Evolutionary conservation across 2,888 invertebrate genomes (phyloP).

Genomic region (Bombyx huttoni): DNA sequence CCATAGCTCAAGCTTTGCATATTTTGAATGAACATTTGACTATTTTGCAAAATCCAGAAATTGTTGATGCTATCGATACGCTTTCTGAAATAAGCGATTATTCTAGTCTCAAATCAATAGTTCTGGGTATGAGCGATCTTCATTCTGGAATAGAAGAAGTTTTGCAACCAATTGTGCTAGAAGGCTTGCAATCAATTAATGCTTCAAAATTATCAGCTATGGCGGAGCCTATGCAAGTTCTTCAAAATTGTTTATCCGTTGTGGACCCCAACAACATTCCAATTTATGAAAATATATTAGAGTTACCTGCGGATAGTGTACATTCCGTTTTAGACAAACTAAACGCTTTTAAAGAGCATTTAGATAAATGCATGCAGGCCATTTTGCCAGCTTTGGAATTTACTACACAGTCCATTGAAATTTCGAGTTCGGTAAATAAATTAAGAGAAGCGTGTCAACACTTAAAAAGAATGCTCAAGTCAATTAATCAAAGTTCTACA

Average conservation of each 20-base stretch:
- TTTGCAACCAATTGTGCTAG: slow-evolving; percentile 45
- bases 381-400: slow-evolving; percentile 40
- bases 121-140: slow-evolving; percentile 33
- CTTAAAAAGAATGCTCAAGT: slow-evolving; percentile 31
- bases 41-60: slow-evolving; percentile 39
- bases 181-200: slow-evolving; percentile 30
- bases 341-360: slow-evolving; percentile 38
- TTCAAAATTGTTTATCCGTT: slow-evolving; percentile 44
- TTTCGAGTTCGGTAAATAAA: slow-evolving; percentile 38
- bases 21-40: slow-evolving; percentile 42
- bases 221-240: slow-evolving; percentile 48
- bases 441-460: slow-evolving; percentile 37
- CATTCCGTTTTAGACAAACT: slow-evolving; percentile 39
- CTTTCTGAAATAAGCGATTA: slow-evolving; percentile 47
- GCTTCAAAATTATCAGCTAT: slow-evolving; percentile 37
- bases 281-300: slow-evolving; percentile 47
- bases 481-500: slow-evolving; percentile 6
- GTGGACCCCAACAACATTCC: slow-evolving; percentile 50
- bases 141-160: slow-evolving; percentile 42
- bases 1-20: slow-evolving; percentile 45
- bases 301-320: slow-evolving; percentile 41
- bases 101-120: slow-evolving; percentile 41
- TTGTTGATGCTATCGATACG: slow-evolving; percentile 42
- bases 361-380: slow-evolving; percentile 36
- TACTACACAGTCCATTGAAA: slow-evolving; percentile 38